phyloP scores from a whole-genome alignment of 2,113 vertebrate genomes.

The Cephalopholis sonnerati region DNA sequence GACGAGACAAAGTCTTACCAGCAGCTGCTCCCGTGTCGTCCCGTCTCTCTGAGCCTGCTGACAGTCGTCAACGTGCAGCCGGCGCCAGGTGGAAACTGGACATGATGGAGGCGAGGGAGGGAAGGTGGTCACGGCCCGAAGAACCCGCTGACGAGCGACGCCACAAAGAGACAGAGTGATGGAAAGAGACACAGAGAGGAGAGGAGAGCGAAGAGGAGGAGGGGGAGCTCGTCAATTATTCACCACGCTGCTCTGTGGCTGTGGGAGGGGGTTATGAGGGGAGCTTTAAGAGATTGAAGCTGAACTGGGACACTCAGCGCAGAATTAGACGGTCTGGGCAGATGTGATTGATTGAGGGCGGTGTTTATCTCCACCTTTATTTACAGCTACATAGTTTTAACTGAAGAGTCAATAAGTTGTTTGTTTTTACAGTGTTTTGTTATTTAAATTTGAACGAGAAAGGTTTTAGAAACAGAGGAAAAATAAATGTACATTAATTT shows the following conservation, averaged over 20 bases:
- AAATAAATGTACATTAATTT: no score
- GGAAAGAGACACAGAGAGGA: constrained; percentile 67
- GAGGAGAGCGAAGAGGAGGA: constrained; percentile 33
- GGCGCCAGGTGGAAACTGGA: constrained; percentile 64
- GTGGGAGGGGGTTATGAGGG: constrained; percentile 35
- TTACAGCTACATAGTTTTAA: not conserved
- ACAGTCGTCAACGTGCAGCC: constrained; percentile 35
- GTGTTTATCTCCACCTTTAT: constrained; percentile 38
- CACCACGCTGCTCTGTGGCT: constrained; percentile 31
- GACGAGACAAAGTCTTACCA: constrained; percentile 58
- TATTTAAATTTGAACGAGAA: not conserved
- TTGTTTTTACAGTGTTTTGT: no score
- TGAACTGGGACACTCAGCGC: constrained; percentile 61
- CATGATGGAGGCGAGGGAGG: constrained; percentile 39
- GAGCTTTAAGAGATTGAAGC: constrained; percentile 64
- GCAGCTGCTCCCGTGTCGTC: constrained; percentile 45
- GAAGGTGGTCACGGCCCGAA: constrained; percentile 23
- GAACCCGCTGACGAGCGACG: constrained; percentile 30
- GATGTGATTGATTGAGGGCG: constrained; percentile 53
- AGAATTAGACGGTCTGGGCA: constrained; percentile 60
- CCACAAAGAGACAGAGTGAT: constrained; percentile 66
- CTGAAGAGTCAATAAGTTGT: not conserved
- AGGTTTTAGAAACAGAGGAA: not conserved
- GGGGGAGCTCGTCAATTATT: constrained; percentile 84
- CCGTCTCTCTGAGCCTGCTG: constrained; percentile 26